Base-by-base conservation (phyloP, 2,888 invertebrate genomes). In the Drosophila conformis region DNA sequence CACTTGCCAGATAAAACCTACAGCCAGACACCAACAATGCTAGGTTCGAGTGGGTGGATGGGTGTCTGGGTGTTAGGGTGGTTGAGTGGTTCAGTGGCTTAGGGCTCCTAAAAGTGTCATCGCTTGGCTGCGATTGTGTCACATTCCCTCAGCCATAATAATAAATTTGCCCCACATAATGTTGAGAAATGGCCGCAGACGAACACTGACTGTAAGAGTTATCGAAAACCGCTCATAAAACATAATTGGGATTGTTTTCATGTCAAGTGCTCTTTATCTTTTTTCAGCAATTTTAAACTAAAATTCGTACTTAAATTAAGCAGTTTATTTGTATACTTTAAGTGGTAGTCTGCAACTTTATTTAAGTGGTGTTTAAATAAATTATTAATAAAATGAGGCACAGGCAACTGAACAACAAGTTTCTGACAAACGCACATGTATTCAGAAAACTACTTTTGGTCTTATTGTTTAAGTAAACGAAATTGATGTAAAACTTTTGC, bases 201-300 rank as follows among this genome's bases (percentile, higher is more conserved):
- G 51, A 66, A 58, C 64, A 66, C 54, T 69, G 80, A 57, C 38
- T 68, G 65, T 70, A 66, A 35, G 70, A 69, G 78, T 68, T 71
- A 80, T 78, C 56, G 46, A 65, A 54, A 54, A 35, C 57, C 40
- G 67, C 65, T 74, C 72, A 84, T 87, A 83, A 89, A 82, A 80
- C 66, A 87, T 80, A 87, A 89, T 89, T 85, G 84, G 64, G 77
- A 77, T 77, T 79, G 84, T 83, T 81, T 67, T 76, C 72, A 85
- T 76, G 73, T 62, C 68, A 71, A 70, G 18, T 51, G 42, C 4
- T 36, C 6, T 4, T 0, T 38, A 66, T 25, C 25, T 4, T 1
- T 48, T 67, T n/a, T 18, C 18, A 6, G 21, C 31, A 15, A 25
- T 11, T 13, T 21, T 46, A 25, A 33, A 33, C 11, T 5, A 2